Percentiles rank a stretch among this genome's conserved stretches.
These are phyloP conservation scores for Cerceris ruficornis DNA, from an alignment of 2,888 invertebrate species.

Conservation along the genomic window DNA sequence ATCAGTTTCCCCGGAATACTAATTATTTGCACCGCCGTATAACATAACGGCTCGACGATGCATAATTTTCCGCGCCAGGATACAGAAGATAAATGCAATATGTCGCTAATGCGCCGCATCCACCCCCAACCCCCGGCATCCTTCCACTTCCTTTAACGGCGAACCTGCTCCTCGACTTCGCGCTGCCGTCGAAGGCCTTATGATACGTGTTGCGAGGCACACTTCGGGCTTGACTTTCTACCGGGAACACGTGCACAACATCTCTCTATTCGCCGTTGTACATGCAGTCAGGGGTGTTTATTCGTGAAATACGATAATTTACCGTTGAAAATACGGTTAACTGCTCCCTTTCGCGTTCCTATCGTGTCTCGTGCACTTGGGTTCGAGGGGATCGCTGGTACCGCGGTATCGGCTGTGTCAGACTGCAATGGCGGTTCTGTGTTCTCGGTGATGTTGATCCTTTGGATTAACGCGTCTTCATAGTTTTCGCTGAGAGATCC, in stretches of 20 bases:
- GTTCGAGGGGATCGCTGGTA: not conserved
- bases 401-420: not conserved
- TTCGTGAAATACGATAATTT: slow-evolving; percentile 66
- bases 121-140: slow-evolving; percentile 17
- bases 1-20: slow-evolving; percentile 40
- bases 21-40: slow-evolving; percentile 61
- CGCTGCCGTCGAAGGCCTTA: not conserved
- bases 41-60: slow-evolving; percentile 52
- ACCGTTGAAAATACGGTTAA: slow-evolving; percentile 63
- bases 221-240: slow-evolving; percentile 42
- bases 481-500: too few relatives aligned
- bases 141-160: not conserved
- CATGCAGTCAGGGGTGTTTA: slow-evolving; percentile 52
- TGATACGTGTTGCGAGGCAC: slow-evolving; percentile 9
- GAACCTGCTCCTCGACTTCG: not conserved
- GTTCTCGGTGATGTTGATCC: not conserved
- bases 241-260: slow-evolving; percentile 24
- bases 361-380: not conserved
- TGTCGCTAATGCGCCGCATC: slow-evolving; percentile 50
- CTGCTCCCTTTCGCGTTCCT: slow-evolving; percentile 34
- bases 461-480: too few relatives aligned
- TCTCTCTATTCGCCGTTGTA: not conserved
- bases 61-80: slow-evolving; percentile 53
- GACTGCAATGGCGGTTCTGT: not conserved
- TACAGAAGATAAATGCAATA: slow-evolving; percentile 56